Evolutionary conservation across 2,888 invertebrate genomes (phyloP).

Genomic region (Proisotoma minuta): DNA sequence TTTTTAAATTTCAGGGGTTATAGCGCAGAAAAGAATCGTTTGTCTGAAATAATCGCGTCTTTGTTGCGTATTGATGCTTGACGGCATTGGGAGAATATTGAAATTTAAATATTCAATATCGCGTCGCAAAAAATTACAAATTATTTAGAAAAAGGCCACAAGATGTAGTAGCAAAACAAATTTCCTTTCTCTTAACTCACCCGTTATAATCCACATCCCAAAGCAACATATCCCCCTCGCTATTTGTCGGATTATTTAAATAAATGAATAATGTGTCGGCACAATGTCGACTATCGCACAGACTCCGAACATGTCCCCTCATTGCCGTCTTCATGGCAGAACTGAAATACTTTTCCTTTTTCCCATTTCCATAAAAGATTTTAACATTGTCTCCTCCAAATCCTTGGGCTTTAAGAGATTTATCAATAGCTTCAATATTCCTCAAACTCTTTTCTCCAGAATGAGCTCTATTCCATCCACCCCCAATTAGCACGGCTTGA

Average conservation of each 20-base stretch:
- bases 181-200: too few relatives aligned
- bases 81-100: too few relatives aligned
- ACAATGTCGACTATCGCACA: constrained; percentile 54
- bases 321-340: constrained; percentile 51
- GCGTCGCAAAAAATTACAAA: too few relatives aligned
- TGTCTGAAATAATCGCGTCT: too few relatives aligned
- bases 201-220: constrained; percentile 56
- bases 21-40: too few relatives aligned
- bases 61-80: too few relatives aligned
- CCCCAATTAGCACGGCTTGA: constrained; percentile 54
- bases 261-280: constrained; percentile 56
- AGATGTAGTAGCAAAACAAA: too few relatives aligned
- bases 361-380: constrained; percentile 55
- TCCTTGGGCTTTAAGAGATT: constrained; percentile 52
- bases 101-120: too few relatives aligned
- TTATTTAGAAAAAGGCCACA: too few relatives aligned
- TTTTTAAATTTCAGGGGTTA: constrained; percentile 2
- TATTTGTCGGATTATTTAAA: constrained; percentile 53
- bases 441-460: constrained; percentile 50
- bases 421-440: constrained; percentile 51
- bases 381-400: constrained; percentile 54
- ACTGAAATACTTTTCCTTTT: constrained; percentile 29
- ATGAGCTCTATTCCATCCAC: constrained; percentile 55
- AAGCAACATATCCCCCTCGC: constrained; percentile 53
- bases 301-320: constrained; percentile 53